These are phyloP conservation scores for Mesopsocus fuscifrons DNA, from an alignment of 2,888 invertebrate species.

Conservation along the genomic window DNA sequence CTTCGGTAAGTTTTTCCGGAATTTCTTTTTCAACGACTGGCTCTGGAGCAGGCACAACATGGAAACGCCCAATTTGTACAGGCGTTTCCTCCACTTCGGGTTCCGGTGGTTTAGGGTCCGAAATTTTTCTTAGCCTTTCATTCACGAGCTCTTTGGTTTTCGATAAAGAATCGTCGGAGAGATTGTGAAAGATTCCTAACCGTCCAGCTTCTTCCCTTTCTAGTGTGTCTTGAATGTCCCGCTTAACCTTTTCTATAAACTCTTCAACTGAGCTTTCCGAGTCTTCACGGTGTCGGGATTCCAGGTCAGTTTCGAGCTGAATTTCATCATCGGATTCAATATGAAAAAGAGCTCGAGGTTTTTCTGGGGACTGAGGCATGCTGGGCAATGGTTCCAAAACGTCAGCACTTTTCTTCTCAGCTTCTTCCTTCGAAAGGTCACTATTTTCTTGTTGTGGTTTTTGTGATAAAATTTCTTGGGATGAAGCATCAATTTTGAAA, in stretches of 20 bases:
- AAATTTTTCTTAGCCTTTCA: conserved; percentile 5
- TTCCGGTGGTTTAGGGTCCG: conserved; percentile 5
- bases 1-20: conserved; percentile 23
- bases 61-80: conserved; percentile 8
- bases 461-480: too few relatives aligned
- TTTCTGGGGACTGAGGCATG: conserved; percentile 17
- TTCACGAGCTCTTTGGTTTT: conserved; percentile 7
- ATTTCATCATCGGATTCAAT: conserved; percentile 27
- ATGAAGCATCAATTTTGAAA: too few relatives aligned
- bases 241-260: conserved; percentile 4
- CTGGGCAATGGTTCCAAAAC: conserved; percentile 15
- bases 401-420: conserved; percentile 3
- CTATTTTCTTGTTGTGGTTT: not conserved
- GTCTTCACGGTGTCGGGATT: not conserved
- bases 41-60: conserved; percentile 15
- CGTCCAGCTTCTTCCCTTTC: not conserved
- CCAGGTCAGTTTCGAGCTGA: not conserved
- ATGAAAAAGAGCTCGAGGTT: conserved; percentile 26
- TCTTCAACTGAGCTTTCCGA: conserved; percentile 3
- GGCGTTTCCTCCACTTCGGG: conserved; percentile 10
- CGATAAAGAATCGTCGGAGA: conserved; percentile 1
- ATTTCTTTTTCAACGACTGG: conserved; percentile 24
- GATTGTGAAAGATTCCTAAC: conserved; percentile 3
- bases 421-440: not conserved
- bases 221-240: conserved; percentile 4